Base-by-base conservation (phyloP, 2,797 vertebrate species). In the Falco concolor region DNA sequence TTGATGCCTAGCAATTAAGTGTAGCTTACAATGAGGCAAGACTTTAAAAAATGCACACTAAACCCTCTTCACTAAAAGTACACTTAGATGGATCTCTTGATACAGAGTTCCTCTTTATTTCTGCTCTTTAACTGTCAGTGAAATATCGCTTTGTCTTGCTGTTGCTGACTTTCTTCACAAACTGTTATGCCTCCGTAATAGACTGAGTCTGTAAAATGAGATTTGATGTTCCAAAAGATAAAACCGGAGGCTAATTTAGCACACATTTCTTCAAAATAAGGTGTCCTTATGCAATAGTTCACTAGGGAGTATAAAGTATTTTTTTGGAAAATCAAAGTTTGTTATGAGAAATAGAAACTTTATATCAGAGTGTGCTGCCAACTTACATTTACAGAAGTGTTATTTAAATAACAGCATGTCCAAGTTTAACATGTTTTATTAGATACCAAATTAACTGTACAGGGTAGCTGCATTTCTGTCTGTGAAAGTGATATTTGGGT, bases 21-120 rank as follows among this genome's bases (percentile, higher is more conserved):
- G 45, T 59, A 88, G 74, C 93, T 94, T 97, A 69, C 93, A 95
- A 90, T 36, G 53, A 95, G 73, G 87, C 63, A 91, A 85, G 87
- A 88, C 94, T 88, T 89, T 80, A 87, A 5, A 28, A 38, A 65
- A 77, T 36, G 83, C 78, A 56, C 21, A 13, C 81, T n/a, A n/a
- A 19, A 76, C 38, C 47, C 38, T 50, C 89, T 83, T 85, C 74
- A 79, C 91, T 73, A 88, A 93, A 96, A 81, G 68, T 57, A 38
- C n/a, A 70, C 61, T 90, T 90, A 79, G 50, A 82, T 61, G 32
- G 32, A 57, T 69, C 61, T 91, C 83, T 47, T 69, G 36, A 52
- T n/a, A 30, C 18, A 68, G 70, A 32, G 4, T 23, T 64, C 64
- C 44, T 84, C 13, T 44, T 30, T 28, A 24, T 50, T 73, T 78